phyloP scores from a whole-genome alignment of 2,888 invertebrate genomes.

The Heteromyza rotundicornis region DNA sequence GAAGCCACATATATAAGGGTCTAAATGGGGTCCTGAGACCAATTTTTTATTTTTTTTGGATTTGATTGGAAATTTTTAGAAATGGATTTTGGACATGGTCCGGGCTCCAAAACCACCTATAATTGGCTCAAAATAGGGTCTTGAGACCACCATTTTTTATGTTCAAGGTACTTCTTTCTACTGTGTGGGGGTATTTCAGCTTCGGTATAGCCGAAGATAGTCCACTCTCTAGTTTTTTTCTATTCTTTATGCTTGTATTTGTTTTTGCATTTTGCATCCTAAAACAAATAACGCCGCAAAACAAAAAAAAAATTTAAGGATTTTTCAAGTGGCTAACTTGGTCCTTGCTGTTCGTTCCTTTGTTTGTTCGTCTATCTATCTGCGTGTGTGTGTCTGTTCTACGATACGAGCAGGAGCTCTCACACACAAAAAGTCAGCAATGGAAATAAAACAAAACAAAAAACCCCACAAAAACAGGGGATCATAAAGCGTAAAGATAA shows the following conservation, averaged over 20 bases:
- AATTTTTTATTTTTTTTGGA: too few species aligned
- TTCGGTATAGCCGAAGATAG: too few species aligned
- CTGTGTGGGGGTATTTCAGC: too few species aligned
- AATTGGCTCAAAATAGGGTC: too few species aligned
- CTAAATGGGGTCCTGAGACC: too few species aligned
- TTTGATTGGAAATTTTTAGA: too few species aligned
- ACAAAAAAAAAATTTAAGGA: not conserved
- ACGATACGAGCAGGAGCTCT: not conserved
- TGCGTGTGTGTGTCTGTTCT: not conserved
- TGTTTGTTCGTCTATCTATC: not conserved
- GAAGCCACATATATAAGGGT: too few species aligned
- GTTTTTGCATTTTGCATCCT: conserved; percentile 1
- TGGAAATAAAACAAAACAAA: conserved; percentile 47
- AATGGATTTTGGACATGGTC: too few species aligned
- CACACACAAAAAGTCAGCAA: not conserved
- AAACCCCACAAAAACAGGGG: conserved; percentile 39
- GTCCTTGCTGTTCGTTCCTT: not conserved
- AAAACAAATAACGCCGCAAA: not conserved
- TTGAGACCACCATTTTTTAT: too few species aligned
- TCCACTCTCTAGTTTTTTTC: too few species aligned
- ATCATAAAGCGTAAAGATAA: conserved; percentile 55
- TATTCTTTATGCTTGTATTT: not conserved
- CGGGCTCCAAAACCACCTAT: too few species aligned
- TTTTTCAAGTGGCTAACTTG: conserved; percentile 3
- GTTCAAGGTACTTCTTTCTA: too few species aligned